These are phyloP conservation scores for Drosophila eohydei DNA, from an alignment of 2,888 invertebrate genomes.

Conservation along the genomic window DNA sequence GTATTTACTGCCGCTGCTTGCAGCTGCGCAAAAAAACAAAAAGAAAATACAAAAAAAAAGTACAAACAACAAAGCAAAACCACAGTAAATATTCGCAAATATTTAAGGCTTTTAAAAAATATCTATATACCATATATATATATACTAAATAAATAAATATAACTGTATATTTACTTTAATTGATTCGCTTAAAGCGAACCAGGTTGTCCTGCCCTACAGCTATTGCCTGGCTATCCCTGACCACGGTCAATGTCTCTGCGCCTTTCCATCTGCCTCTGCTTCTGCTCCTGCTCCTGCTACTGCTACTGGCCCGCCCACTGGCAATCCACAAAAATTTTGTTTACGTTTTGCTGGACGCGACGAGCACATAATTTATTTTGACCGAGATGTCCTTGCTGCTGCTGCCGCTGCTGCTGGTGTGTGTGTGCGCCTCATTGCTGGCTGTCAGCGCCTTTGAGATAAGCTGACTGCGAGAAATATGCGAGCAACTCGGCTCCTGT, in stretches of 20 bases:
- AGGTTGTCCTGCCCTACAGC: conserved; percentile 34
- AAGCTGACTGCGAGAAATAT: conserved; percentile 79
- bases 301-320: neutral
- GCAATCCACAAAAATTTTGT: conserved; percentile 65
- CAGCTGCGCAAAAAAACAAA: conserved; percentile 56
- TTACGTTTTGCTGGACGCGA: conserved; percentile 73
- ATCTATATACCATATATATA: neutral
- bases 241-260: conserved; percentile 62
- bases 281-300: neutral
- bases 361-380: conserved; percentile 72
- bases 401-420: conserved; percentile 3
- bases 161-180: conserved; percentile 21
- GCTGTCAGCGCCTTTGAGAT: conserved; percentile 76
- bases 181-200: conserved; percentile 22
- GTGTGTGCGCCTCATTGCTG: conserved; percentile 60
- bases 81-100: conserved; percentile 38
- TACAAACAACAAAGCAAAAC: conserved; percentile 25
- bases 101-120: conserved; percentile 19
- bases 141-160: neutral
- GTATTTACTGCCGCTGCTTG: conserved; percentile 56
- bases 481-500: conserved; percentile 48
- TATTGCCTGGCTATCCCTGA: conserved; percentile 48
- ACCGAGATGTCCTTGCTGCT: conserved; percentile 69
- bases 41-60: conserved; percentile 19
- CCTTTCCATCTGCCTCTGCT: neutral